These are phyloP conservation scores for Amazona guildingii DNA, from an alignment of 2,113 vertebrate genomes.

Conservation along the genomic window DNA sequence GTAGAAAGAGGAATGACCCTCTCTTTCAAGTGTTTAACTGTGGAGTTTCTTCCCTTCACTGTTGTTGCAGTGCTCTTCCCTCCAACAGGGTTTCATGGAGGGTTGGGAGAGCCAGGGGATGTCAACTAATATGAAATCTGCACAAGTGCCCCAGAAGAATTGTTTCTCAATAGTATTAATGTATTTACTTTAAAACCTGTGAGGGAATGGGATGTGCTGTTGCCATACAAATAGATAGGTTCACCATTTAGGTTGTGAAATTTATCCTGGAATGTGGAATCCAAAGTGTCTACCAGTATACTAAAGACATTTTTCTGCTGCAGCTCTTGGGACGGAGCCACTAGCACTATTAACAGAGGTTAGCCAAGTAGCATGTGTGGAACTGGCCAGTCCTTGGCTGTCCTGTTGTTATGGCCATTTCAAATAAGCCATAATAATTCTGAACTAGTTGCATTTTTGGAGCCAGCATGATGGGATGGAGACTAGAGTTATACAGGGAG, in stretches of 20 bases:
- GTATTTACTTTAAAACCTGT: not conserved
- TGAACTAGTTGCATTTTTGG: not conserved
- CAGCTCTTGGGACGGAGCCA: not conserved
- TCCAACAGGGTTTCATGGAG: not conserved
- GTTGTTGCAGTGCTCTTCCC: not conserved
- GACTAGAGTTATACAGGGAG: not conserved
- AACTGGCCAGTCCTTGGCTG: fast-evolving
- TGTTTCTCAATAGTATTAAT: not conserved
- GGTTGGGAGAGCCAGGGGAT: not conserved
- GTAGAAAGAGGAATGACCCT: not conserved
- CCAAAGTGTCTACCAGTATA: not conserved
- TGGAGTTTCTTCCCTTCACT: not conserved
- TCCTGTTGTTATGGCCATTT: not conserved
- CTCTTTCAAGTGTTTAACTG: not conserved
- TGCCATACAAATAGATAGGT: not conserved
- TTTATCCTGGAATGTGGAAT: not conserved
- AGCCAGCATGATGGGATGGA: not conserved
- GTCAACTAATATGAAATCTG: not conserved
- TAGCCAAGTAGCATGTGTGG: not conserved
- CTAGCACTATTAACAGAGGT: not conserved
- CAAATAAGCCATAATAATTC: not conserved
- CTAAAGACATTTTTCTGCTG: not conserved
- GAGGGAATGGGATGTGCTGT: not conserved
- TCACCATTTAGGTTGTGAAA: not conserved
- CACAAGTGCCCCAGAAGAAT: not conserved